Evolutionary conservation across 2,888 invertebrate genomes (phyloP).

Genomic region (Drosophila algonquin): DNA sequence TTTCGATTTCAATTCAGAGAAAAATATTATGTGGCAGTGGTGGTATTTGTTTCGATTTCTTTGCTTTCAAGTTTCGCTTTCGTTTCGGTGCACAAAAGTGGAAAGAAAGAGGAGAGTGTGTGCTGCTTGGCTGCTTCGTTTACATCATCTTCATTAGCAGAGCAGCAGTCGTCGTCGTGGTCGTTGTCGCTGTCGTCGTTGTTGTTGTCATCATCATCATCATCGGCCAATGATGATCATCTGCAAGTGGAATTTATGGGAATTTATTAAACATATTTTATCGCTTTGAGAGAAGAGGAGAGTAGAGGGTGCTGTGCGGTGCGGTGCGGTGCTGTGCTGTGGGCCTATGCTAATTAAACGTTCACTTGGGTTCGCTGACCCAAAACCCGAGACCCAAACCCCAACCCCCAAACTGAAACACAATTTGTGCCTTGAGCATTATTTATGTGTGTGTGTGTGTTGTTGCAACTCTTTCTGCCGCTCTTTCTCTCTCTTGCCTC

Average conservation of each 20-base stretch:
- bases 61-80: conserved; percentile 23
- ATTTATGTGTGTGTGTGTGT: conserved; percentile 33
- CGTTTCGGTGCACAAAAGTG: conserved; percentile 14
- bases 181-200: neutral
- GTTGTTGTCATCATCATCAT: neutral
- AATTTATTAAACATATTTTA: conserved; percentile 47
- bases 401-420: conserved; percentile 30
- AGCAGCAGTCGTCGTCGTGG: conserved; percentile 3
- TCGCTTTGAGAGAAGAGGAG: conserved; percentile 4
- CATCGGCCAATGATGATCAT: conserved; percentile 30
- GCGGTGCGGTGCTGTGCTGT: conserved; percentile 18
- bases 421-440: conserved; percentile 46
- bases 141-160: conserved; percentile 60
- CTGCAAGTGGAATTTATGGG: conserved; percentile 60
- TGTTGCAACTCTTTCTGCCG: conserved; percentile 31
- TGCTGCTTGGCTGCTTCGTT: conserved; percentile 49
- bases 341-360: conserved; percentile 64
- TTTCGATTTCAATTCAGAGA: conserved; percentile 47
- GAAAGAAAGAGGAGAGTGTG: conserved; percentile 48
- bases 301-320: neutral
- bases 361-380: conserved; percentile 66
- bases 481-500: neutral
- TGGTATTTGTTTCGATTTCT: conserved; percentile 26
- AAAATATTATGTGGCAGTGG: conserved; percentile 35
- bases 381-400: conserved; percentile 31